Percentiles rank a stretch among this genome's conserved stretches.
Evolutionary conservation across 1,140 invertebrate species (phyloP).

Genomic region (Drosophila tsacasi): DNA sequence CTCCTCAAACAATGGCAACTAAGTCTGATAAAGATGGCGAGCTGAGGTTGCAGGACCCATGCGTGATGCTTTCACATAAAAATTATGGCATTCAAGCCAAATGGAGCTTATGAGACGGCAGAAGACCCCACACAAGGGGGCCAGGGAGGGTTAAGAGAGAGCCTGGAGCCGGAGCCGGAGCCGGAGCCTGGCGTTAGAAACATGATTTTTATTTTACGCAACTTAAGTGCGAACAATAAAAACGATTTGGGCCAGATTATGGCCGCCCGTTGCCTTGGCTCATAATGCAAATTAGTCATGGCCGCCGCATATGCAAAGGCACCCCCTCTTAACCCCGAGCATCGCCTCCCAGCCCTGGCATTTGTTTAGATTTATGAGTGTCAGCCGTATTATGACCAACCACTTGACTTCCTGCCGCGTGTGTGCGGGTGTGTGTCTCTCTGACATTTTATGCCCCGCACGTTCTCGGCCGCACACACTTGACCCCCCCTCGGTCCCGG

Average conservation of each 20-base stretch:
- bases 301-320: constrained; percentile 75
- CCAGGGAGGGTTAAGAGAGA: background rate
- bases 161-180: constrained; percentile 36
- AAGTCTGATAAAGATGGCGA: constrained; percentile 70
- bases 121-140: constrained; percentile 9
- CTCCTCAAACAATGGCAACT: constrained; percentile 51
- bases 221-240: constrained; percentile 85
- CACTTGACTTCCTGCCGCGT: constrained; percentile 84
- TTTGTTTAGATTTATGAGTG: constrained; percentile 82
- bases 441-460: constrained; percentile 76
- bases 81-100: constrained; percentile 81
- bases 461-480: constrained; percentile 39
- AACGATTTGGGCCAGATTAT: constrained; percentile 82
- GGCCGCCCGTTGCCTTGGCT: constrained; percentile 48
- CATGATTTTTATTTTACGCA: constrained; percentile 85
- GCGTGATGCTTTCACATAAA: constrained; percentile 84
- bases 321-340: constrained; percentile 2
- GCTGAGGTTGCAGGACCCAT: constrained; percentile 41
- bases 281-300: constrained; percentile 84
- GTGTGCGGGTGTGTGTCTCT: constrained; percentile 54
- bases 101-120: constrained; percentile 69
- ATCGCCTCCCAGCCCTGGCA: constrained; percentile 37
- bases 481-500: constrained; percentile 4
- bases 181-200: constrained; percentile 74
- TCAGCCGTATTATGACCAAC: constrained; percentile 82